Percentiles rank a stretch among this genome's conserved stretches.
phyloP scores from a whole-genome alignment of 2,888 invertebrate species.

The Drosophila subsilvestris region DNA sequence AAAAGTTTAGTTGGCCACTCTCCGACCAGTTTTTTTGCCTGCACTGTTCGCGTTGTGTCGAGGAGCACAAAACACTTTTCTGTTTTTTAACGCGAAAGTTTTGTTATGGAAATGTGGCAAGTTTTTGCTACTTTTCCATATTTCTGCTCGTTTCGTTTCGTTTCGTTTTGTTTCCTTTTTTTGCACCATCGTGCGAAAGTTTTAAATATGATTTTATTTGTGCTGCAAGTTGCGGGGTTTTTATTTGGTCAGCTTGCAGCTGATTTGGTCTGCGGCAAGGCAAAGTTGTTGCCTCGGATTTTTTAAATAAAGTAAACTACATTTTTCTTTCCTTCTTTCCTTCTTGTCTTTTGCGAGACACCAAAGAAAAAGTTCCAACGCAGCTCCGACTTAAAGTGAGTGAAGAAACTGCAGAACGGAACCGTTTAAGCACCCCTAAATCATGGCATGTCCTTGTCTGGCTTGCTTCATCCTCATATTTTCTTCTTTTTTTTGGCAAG shows the following conservation, averaged over 20 bases:
- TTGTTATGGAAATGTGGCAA: constrained; percentile 60
- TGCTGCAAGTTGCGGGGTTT: constrained; percentile 59
- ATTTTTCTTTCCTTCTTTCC: constrained; percentile 32
- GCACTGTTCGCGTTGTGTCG: constrained; percentile 41
- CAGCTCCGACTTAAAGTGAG: constrained; percentile 1
- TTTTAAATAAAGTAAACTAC: constrained; percentile 54
- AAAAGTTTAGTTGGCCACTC: constrained; percentile 62
- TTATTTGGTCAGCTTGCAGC: constrained; percentile 65
- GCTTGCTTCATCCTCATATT: constrained; percentile 27
- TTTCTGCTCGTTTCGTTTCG: constrained; percentile 26
- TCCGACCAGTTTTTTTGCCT: constrained; percentile 26
- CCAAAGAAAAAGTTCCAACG: constrained; percentile 12
- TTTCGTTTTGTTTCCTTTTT: constrained; percentile 21
- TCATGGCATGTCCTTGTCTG: constrained; percentile 55
- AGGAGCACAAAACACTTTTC: constrained; percentile 48
- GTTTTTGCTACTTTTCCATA: constrained; percentile 37
- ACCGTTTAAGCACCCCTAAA: constrained; percentile 67
- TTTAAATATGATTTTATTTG: constrained; percentile 78
- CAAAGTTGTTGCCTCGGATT: constrained; percentile 47
- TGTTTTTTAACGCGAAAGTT: constrained; percentile 64
- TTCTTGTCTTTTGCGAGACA: neutral
- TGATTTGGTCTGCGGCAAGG: constrained; percentile 49
- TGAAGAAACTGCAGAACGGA: constrained; percentile 15
- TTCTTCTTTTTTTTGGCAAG: constrained; percentile 34
- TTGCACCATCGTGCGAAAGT: constrained; percentile 55